phyloP scores from a whole-genome alignment of 2,113 vertebrate genomes.

The Empidonax traillii region DNA sequence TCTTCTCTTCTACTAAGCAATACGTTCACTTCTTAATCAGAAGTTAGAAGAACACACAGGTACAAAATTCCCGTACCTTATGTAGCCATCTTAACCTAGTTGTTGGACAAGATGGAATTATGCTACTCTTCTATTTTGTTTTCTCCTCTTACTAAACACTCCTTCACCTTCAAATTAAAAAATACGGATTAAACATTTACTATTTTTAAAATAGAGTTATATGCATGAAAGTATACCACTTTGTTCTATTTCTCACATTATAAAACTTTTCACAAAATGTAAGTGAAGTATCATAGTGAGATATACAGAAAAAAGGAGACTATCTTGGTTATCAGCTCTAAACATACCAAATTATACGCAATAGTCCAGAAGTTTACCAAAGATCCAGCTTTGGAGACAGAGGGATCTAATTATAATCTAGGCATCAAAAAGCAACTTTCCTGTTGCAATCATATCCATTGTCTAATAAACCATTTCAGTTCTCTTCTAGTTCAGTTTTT shows the following conservation, averaged over 20 bases:
- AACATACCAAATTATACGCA: not conserved
- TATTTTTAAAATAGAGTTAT: not conserved
- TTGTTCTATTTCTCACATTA: not conserved
- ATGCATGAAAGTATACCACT: not conserved
- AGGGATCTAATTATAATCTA: not conserved
- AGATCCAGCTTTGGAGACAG: not conserved
- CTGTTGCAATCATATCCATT: not conserved
- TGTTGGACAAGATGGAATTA: not conserved
- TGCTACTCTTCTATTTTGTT: not conserved
- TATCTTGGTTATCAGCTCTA: not conserved
- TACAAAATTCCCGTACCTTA: not conserved
- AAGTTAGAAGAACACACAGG: not conserved
- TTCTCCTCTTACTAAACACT: not conserved
- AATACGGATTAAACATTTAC: not conserved
- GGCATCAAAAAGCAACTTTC: not conserved
- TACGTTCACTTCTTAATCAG: not conserved
- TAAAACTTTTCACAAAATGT: not conserved
- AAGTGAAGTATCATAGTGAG: not conserved
- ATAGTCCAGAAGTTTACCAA: not conserved
- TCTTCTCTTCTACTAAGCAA: not conserved
- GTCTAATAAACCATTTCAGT: not conserved
- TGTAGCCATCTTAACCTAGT: not conserved
- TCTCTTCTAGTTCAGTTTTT: not conserved
- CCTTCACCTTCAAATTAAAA: not conserved
- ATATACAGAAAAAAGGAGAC: not conserved